Conservation (phyloP, 1,140 invertebrate genomes). For the Mercenaria mercenaria region DNA sequence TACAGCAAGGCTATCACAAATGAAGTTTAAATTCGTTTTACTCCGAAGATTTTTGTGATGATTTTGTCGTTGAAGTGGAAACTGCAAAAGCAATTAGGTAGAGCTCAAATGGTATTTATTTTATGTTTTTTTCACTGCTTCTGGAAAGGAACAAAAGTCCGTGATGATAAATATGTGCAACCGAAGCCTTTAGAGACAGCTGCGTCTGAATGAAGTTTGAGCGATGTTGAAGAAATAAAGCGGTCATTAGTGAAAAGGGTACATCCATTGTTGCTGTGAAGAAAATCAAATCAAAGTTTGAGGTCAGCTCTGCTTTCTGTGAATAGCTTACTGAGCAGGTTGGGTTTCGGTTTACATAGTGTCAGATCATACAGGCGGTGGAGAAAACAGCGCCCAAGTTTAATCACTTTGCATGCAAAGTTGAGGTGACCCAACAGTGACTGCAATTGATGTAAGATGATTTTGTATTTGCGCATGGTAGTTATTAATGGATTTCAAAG, state of each 20-base stretch:
- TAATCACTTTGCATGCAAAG: constrained; percentile 33
- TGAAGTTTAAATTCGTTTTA: neutral
- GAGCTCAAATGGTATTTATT: constrained; percentile 39
- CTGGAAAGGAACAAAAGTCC: neutral
- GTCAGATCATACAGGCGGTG: constrained; percentile 2
- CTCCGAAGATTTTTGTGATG: neutral
- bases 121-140: neutral
- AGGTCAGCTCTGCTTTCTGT: neutral
- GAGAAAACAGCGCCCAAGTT: constrained; percentile 14
- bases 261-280: neutral
- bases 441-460: neutral
- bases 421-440: constrained; percentile 2
- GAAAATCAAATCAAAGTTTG: neutral
- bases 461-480: neutral
- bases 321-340: neutral
- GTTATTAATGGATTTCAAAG: neutral
- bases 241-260: neutral
- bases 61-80: neutral
- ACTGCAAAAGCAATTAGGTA: constrained; percentile 22
- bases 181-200: constrained; percentile 19
- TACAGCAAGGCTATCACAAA: constrained; percentile 34
- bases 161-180: neutral
- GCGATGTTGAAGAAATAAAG: constrained; percentile 5
- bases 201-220: neutral
- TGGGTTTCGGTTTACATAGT: neutral